A percentile compares a stretch with the other conserved stretches of the same genome.
phyloP scores from a whole-genome alignment of 2,113 vertebrate species.

The Osmerus eperlanus region DNA sequence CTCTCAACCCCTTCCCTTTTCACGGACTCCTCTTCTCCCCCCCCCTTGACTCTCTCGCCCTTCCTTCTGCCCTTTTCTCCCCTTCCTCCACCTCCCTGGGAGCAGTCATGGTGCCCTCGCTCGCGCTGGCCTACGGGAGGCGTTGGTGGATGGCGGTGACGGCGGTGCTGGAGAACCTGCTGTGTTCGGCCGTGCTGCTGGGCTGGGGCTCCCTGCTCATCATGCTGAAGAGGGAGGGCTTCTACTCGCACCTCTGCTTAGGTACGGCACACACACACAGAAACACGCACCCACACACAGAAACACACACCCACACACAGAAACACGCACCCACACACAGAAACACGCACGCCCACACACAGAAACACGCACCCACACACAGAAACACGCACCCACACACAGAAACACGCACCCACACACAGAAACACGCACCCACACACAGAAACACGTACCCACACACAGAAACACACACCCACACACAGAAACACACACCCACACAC shows the following conservation, averaged over 20 bases:
- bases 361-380: background rate
- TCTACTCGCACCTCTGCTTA: conserved; percentile 82
- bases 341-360: background rate
- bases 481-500: no score
- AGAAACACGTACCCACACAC: background rate
- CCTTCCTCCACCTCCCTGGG: background rate
- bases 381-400: background rate
- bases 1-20: background rate
- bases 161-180: conserved; percentile 83
- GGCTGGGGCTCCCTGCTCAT: conserved; percentile 90
- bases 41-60: background rate
- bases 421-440: background rate
- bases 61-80: background rate
- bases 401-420: background rate
- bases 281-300: background rate
- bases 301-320: background rate
- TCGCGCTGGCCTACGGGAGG: conserved; percentile 75
- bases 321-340: background rate
- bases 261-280: conserved; percentile 45
- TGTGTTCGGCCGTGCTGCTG: conserved; percentile 85
- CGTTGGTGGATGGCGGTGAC: conserved; percentile 91
- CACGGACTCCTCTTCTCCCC: background rate
- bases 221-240: conserved; percentile 85
- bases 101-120: conserved; percentile 76
- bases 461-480: background rate